Percentiles rank a stretch among this genome's conserved stretches.
Evolutionary conservation across 2,888 invertebrate species (phyloP).

Genomic region (Lithodes maja): DNA sequence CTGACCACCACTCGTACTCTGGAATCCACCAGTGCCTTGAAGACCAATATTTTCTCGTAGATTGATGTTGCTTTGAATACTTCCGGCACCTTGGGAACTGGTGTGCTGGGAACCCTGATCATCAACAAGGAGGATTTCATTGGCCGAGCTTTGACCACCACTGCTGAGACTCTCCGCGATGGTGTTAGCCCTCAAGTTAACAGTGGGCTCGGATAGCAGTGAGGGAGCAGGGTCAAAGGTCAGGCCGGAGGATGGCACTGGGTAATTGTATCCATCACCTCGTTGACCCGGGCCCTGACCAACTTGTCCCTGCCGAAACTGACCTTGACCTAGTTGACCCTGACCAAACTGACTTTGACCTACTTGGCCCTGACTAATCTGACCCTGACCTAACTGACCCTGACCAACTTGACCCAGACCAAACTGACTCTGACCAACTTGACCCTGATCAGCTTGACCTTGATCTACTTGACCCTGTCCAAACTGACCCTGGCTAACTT

Average conservation of each 20-base stretch:
- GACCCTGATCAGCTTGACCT: neutral
- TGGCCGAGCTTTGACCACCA: neutral
- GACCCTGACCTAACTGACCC: neutral
- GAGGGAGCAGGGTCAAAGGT: neutral
- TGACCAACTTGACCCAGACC: neutral
- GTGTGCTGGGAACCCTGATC: neutral
- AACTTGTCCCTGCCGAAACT: neutral
- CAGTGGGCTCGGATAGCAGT: neutral
- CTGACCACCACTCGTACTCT: neutral
- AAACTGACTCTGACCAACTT: neutral
- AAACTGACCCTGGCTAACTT: neutral
- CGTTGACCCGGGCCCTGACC: neutral
- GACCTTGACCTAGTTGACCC: neutral
- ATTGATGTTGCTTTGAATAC: neutral
- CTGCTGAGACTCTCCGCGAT: neutral
- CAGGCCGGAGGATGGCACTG: neutral
- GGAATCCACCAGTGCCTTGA: neutral
- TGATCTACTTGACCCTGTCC: neutral
- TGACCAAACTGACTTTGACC: neutral
- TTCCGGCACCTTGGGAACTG: neutral
- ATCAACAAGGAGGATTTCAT: neutral
- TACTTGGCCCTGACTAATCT: neutral
- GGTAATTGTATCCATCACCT: constrained; percentile 18
- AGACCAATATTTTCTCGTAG: neutral
- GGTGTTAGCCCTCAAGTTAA: neutral